Evolutionary conservation across 2,113 vertebrate genomes (phyloP), one percentile per base, ranked within the genome.

Genomic region (Guaruba guarouba): DNA sequence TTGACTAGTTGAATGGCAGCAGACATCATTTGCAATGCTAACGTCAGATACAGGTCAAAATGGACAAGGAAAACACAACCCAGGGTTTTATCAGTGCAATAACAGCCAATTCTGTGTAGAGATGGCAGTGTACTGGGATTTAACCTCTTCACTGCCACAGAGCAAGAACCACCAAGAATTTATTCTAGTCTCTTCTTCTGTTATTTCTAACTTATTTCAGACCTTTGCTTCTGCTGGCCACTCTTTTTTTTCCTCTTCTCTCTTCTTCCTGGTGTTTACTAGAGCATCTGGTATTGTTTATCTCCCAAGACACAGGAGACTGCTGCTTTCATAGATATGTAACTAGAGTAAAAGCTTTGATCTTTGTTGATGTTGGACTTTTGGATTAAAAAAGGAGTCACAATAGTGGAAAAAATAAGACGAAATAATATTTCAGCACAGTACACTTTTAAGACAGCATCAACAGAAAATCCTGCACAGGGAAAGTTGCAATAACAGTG

Each of bases 21-120:
- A 81, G 91, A 86, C 96, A 96, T 96, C 83, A 88, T 95, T 96
- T 96, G 95, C 96, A 96, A 96, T 97, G 94, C 95, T 97, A 97
- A 96, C 88, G 91, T 88, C 79, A 88, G 69, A 95, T 90, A 94
- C 86, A 67, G 92, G 93, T 84, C 93, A 94, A 94, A 86, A 78
- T 92, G 95, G 95, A 96, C 96, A 97, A 91, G 88, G 96, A 96
- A 96, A 94, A 92, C 82, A 91, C 81, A 96, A 93, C 61, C 76
- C 70, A 0, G 96, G 88, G 92, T 94, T 95, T 96, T 93, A 90
- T 87, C 97, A 84, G 82, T 87, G 77, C 91, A 95, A 86, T 87
- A 93, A 54, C 70, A 49, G 90, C 93, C 93, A 91, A 51, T 80
- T 93, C 93, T 91, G 88, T 74, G 88, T 92, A 79, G 95, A 84